These are phyloP conservation scores for Trematomus loennbergii DNA, from an alignment of 2,113 vertebrate species.

Conservation along the genomic window DNA sequence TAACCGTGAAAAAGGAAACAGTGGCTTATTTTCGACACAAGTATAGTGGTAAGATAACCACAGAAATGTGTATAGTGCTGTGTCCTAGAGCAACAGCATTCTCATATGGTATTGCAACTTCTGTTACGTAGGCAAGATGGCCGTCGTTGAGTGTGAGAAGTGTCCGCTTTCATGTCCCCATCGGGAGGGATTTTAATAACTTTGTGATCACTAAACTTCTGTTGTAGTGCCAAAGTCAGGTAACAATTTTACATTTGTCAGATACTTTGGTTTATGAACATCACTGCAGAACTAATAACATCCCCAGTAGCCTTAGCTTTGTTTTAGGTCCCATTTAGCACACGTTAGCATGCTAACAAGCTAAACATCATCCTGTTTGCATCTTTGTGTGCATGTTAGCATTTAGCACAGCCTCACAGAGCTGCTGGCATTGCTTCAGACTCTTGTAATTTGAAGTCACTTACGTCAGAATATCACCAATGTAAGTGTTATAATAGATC, in stretches of 20 bases:
- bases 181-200: background rate
- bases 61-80: too few species aligned
- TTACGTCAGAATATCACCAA: background rate
- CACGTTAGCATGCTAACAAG: too few species aligned
- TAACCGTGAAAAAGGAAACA: too few species aligned
- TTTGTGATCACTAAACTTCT: background rate
- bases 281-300: background rate
- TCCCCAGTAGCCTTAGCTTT: background rate
- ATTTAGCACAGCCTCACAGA: background rate
- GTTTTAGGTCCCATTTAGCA: background rate
- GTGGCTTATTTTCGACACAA: too few species aligned
- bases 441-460: background rate
- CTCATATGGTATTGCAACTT: too few species aligned
- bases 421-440: background rate
- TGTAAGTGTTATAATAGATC: too few species aligned
- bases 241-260: background rate
- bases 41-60: too few species aligned
- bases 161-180: background rate
- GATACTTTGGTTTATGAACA: too few species aligned
- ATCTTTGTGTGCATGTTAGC: background rate
- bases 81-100: too few species aligned
- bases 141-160: too few species aligned
- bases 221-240: background rate
- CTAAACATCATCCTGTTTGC: background rate
- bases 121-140: too few species aligned